Evolutionary conservation across 2,113 vertebrate species (phyloP).

Genomic region (Centropus unirufus): DNA sequence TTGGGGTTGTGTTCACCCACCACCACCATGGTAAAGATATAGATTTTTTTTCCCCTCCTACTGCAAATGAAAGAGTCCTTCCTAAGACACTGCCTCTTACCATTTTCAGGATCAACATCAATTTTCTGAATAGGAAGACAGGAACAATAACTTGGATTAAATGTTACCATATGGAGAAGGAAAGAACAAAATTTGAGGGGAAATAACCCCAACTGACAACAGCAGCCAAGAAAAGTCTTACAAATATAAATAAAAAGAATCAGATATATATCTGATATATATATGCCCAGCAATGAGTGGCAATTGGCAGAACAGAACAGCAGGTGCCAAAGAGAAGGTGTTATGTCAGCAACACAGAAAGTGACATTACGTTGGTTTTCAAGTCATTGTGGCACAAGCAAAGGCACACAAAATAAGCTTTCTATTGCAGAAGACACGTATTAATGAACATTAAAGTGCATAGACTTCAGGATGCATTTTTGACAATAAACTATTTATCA

Average conservation of each 20-base stretch:
- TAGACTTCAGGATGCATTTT: background rate
- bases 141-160: background rate
- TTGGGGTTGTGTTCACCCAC: background rate
- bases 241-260: background rate
- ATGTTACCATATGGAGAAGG: background rate
- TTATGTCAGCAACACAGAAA: constrained; percentile 17
- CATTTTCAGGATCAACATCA: background rate
- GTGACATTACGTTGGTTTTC: background rate
- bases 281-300: constrained; percentile 6
- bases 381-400: background rate
- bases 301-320: constrained; percentile 37
- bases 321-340: background rate
- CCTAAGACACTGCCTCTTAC: background rate
- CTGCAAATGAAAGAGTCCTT: background rate
- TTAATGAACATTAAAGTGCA: background rate
- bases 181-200: background rate
- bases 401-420: background rate
- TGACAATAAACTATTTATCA: constrained; percentile 5
- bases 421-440: background rate
- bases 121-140: background rate
- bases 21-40: background rate
- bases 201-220: background rate
- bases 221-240: background rate
- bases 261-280: background rate
- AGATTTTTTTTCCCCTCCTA: background rate